phyloP scores from a whole-genome alignment of 2,888 invertebrate genomes.

The Xylota sylvarum region DNA sequence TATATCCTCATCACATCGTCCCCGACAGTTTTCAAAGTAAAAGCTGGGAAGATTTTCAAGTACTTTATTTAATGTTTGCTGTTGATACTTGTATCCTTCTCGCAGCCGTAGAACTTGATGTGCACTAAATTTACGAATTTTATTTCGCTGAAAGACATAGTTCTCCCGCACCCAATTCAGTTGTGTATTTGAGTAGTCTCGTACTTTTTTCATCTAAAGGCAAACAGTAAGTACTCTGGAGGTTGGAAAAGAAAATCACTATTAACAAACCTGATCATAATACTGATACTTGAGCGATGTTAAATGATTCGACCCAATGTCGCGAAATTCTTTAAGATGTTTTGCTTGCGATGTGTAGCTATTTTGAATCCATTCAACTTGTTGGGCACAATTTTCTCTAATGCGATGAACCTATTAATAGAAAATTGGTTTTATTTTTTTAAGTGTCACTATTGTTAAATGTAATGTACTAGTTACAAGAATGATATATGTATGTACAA shows the following conservation, averaged over 20 bases:
- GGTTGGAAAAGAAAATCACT: not conserved
- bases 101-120: slow-evolving; percentile 95
- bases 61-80: slow-evolving; percentile 96
- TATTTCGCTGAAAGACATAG: slow-evolving; percentile 97
- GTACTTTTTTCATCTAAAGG: slow-evolving; percentile 93
- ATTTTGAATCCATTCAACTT: slow-evolving; percentile 96
- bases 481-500: not conserved
- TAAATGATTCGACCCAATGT: slow-evolving; percentile 95
- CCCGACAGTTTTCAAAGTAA: slow-evolving; percentile 97
- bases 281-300: slow-evolving; percentile 95
- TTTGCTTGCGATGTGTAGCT: slow-evolving; percentile 95
- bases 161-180: slow-evolving; percentile 97
- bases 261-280: slow-evolving; percentile 91
- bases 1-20: slow-evolving; percentile 88
- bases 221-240: not conserved
- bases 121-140: slow-evolving; percentile 97
- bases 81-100: slow-evolving; percentile 98
- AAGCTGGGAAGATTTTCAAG: slow-evolving; percentile 95
- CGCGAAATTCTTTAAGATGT: slow-evolving; percentile 94
- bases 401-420: slow-evolving; percentile 91
- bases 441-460: not conserved
- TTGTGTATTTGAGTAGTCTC: slow-evolving; percentile 96
- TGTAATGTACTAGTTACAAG: not conserved
- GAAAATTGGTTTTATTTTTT: not conserved
- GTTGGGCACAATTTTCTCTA: slow-evolving; percentile 96